Base-by-base conservation (phyloP, 1,140 invertebrate species). In the Cherax quadricarinatus region DNA sequence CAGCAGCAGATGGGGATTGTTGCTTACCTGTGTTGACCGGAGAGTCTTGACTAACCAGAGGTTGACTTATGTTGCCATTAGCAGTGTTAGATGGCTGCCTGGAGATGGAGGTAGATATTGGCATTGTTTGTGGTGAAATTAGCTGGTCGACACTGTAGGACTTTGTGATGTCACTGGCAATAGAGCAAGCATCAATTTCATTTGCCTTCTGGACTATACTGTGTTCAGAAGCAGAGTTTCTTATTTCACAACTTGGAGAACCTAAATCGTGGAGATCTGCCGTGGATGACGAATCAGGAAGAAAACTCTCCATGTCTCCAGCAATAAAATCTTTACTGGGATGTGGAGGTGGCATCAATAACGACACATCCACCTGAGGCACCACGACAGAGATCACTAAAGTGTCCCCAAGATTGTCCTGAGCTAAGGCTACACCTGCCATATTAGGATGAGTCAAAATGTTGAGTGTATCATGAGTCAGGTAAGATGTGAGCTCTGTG, bases 321-420 rank as follows among this genome's bases (percentile, higher is more conserved):
- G 97, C 97, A 96, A 98, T 97, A 95, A 97, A 97, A 30, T 97
- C 97, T 85, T 97, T 97, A 94, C 96, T 97, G 96, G 97, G 57
- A 97, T 97, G 87, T 30, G 92, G 88, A 48, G 92, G 92, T 18
- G 98, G 97, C 96, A 98, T 97, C 79, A 98, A 97, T 92, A 98
- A 96, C 0, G 98, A 98, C 70, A 98, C 95, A 95, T 98, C 98
- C 10, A 98, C 93, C 93, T 96, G 95, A 53, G 95, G 95, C 21
- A 95, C 79, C 60, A 94, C 90, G 4, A 92, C 93, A 30, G 93
- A 73, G 3, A 94, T 51, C 41, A 91, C 86, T 41, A 94, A 41
- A 21, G 92, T 91, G 70, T 93, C 93, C 51, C 89, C 88, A 21
- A 86, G 73, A 49, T 80, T 83, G 30, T 88, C 89, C 66, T 53